Evolutionary conservation across 2,888 invertebrate genomes (phyloP), one percentile per base, ranked within the genome.

Genomic region (Fragum whitleyi): DNA sequence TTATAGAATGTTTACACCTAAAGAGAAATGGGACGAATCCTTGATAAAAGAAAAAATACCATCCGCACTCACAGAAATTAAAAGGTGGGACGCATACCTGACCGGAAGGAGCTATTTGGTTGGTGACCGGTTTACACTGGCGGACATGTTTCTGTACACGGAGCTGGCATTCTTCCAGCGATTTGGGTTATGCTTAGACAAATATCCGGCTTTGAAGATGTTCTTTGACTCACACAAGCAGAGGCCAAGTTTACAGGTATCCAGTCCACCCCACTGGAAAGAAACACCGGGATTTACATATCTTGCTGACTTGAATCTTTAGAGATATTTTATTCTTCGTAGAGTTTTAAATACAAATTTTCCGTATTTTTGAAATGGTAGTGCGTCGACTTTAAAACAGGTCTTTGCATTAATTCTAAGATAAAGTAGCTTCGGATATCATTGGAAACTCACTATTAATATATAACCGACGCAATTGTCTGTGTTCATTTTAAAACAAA

Each of bases 211-310:
- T 6, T 53, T 90, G 32, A 59, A 74, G 51, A 69, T 59, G 26
- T 91, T 90, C 79, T 89, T 88, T 75, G 79, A 87, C 9, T 70
- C 36, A 6, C 61, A 90, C 28, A 61, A 26, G 2, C 67, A 81
- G 23, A 79, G 89, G 42, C 85, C 86, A 5, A 85, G 87, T 14
- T 85, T 91, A 16, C 55, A 88, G 51, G 73, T 80, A 36, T 86
- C 89, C 11, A 87, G 87, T 87, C 91, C 91, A 6, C 91, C 91
- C 1, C 90, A 91, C 79, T 91, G 91, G 91, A 88, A 78, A 32
- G 87, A 81, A 5, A 26, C 57, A 57, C 23, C 57, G 1, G 57
- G 57, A 11, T 26, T 26, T 14, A 28, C 19, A 2, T 57, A 28
- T 26, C 19, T 57, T 9, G 11, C 57, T 23, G 57, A 28, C 14